A percentile compares a stretch with the other conserved stretches of the same genome.
phyloP scores from a whole-genome alignment of 2,797 vertebrate species.

The Alectoris magna region DNA sequence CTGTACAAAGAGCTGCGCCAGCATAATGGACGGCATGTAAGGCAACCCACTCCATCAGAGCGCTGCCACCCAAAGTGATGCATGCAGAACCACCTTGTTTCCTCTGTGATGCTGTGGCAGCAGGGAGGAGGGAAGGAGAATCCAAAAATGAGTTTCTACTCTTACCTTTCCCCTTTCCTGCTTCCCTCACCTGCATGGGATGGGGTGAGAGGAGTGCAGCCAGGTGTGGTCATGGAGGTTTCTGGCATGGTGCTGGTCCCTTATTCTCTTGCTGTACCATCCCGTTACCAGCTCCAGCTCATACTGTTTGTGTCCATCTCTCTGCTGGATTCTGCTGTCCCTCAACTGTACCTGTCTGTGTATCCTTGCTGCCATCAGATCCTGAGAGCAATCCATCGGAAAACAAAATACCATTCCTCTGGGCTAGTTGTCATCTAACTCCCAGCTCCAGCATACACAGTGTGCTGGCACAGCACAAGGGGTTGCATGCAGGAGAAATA shows the following conservation, averaged over 20 bases:
- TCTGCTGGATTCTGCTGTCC: background rate
- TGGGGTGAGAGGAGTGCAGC: background rate
- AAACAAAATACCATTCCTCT: background rate
- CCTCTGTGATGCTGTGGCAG: background rate
- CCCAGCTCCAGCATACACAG: background rate
- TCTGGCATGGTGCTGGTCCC: background rate
- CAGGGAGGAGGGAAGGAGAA: background rate
- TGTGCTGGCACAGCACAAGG: accelerated
- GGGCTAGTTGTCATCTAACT: background rate
- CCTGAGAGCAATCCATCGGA: background rate
- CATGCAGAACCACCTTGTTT: background rate
- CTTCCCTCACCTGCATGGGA: background rate
- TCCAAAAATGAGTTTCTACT: background rate
- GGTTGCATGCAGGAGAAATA: background rate
- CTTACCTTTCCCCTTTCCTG: background rate
- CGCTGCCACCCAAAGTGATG: accelerated
- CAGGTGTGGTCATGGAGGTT: background rate
- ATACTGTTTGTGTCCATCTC: background rate
- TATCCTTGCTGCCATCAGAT: background rate
- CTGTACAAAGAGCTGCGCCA: background rate
- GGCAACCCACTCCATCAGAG: background rate
- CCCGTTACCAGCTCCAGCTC: background rate
- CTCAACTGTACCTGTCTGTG: background rate
- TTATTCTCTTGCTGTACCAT: background rate
- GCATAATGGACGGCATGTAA: background rate